A percentile compares a stretch with the other conserved stretches of the same genome.
Evolutionary conservation across 1,140 invertebrate species (phyloP).

Genomic region (Tetragnatha versicolor): DNA sequence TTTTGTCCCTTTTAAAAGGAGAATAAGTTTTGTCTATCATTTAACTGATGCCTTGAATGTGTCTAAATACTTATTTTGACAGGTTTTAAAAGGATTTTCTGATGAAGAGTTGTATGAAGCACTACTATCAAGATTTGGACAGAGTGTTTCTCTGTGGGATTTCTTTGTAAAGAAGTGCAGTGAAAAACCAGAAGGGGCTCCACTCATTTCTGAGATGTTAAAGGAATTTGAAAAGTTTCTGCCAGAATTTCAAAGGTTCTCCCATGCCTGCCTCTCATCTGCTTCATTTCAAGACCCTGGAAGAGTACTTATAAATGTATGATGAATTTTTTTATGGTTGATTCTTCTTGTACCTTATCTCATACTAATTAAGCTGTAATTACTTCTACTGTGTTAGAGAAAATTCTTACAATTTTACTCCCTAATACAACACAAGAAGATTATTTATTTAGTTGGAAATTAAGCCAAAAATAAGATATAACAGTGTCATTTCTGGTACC

Average conservation of each 20-base stretch:
- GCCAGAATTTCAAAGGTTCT: constrained; percentile 61
- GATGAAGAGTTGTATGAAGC: constrained; percentile 67
- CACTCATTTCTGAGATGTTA: constrained; percentile 59
- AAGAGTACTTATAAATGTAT: constrained; percentile 49
- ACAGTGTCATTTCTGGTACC: too few relatives aligned
- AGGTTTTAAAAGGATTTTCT: constrained; percentile 58
- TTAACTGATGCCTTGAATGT: not conserved
- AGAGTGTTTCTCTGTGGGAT: constrained; percentile 65
- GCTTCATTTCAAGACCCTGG: constrained; percentile 26
- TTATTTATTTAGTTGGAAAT: too few relatives aligned
- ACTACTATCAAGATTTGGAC: constrained; percentile 64
- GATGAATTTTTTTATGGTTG: too few relatives aligned
- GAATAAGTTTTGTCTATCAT: not conserved
- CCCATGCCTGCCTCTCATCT: constrained; percentile 60
- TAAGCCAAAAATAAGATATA: too few relatives aligned
- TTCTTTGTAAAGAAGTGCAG: constrained; percentile 66
- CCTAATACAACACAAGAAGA: too few relatives aligned
- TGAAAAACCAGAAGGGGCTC: constrained; percentile 59
- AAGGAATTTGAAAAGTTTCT: constrained; percentile 63
- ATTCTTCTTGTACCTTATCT: too few relatives aligned
- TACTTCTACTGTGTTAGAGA: too few relatives aligned
- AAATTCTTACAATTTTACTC: too few relatives aligned
- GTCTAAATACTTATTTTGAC: not conserved
- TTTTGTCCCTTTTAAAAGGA: not conserved
- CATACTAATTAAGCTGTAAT: too few relatives aligned